Evolutionary conservation across 1,140 invertebrate genomes (phyloP).

Genomic region (Aphidius gifuensis): DNA sequence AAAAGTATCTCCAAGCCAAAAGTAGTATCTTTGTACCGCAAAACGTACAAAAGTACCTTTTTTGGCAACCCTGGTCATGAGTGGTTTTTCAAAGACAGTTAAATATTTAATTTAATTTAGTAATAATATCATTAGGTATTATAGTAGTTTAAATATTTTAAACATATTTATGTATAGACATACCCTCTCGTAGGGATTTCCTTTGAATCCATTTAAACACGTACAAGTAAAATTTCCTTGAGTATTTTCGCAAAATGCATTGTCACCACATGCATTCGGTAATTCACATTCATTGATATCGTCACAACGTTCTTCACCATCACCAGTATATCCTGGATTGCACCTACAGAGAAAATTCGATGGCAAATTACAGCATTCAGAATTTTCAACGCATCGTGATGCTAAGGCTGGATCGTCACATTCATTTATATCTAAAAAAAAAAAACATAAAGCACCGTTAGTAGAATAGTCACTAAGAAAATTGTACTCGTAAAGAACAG

Average conservation of each 20-base stretch:
- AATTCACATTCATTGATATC: conserved; percentile 85
- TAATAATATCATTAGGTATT: too few relatives aligned
- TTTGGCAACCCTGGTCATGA: too few relatives aligned
- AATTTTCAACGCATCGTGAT: conserved; percentile 82
- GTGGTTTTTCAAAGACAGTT: too few relatives aligned
- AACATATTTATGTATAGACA: conserved; percentile 32
- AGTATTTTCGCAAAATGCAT: conserved; percentile 78
- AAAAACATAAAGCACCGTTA: conserved; percentile 18
- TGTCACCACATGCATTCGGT: conserved; percentile 73
- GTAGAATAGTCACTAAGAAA: conserved; percentile 14
- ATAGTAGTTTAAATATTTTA: background rate
- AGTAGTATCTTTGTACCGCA: too few relatives aligned
- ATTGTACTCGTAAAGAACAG: conserved; percentile 14
- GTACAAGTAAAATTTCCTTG: conserved; percentile 85
- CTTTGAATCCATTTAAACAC: conserved; percentile 78
- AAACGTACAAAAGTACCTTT: too few relatives aligned
- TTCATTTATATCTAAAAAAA: conserved; percentile 82
- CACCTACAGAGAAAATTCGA: conserved; percentile 93
- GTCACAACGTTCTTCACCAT: conserved; percentile 80
- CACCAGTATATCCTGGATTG: conserved; percentile 82
- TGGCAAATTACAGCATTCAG: conserved; percentile 91
- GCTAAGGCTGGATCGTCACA: conserved; percentile 81
- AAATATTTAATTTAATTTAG: too few relatives aligned
- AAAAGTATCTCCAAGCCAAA: too few relatives aligned
- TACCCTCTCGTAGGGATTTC: conserved; percentile 82